Base-by-base conservation (phyloP, 1,140 invertebrate genomes). In the Drosophila tropicalis region DNA sequence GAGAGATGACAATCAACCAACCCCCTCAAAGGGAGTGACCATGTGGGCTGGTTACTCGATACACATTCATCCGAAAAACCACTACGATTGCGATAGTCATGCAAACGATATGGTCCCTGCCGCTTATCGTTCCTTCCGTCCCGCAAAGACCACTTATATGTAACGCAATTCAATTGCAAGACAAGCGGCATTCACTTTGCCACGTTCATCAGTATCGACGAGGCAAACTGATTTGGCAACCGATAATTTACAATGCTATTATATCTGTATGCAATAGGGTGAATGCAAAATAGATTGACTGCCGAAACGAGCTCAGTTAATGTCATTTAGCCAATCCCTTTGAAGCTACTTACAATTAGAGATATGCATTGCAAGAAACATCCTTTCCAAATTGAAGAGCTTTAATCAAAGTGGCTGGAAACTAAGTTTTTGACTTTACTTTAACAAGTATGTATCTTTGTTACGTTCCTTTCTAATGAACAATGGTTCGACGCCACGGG, bases 191-290 rank as follows among this genome's bases (percentile, higher is more conserved):
- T 44, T 36, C 66, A 40, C 62, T 36, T 66, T 54, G 62, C 67
- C 60, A 62, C 57, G 17, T 65, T 79, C 76, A 67, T 74, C 70
- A 47, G 64, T 68, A 64, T 56, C 72, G 72, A 76, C 76, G 69
- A 66, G 72, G 76, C 76, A 84, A 89, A 64, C 82, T 73, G 82
- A 86, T 86, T 86, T 76, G 72, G 61, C 62, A 83, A 77, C 75
- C 34, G 84, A 80, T 87, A 87, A 87, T 87, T 83, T 67, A 58
- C 40, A 34, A 64, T 17, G 62, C 40, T 25, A 25, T 51, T 51
- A 51, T 51, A 19, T 51, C 3, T 22, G 10, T 1, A 3, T 19
- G 44, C 9, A 51, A 17, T 47, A 15, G 44, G 17, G 15, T 19
- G 44, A 47, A 47, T 47, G 44, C 44, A 47, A 47, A 47, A 47